These are phyloP conservation scores for Monomorium pharaonis DNA, from an alignment of 1,140 invertebrate species.

Conservation along the genomic window DNA sequence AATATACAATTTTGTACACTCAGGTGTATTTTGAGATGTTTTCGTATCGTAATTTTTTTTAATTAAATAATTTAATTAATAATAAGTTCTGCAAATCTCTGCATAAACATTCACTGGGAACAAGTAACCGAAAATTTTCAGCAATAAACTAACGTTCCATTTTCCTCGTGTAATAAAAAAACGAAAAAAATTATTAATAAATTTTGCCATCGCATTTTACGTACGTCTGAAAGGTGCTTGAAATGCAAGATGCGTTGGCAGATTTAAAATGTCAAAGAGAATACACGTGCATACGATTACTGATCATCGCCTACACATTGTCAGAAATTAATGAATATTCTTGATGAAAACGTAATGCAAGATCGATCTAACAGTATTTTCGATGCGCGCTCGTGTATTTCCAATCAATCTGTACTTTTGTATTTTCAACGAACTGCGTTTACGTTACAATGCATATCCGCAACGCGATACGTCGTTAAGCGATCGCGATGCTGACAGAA, in stretches of 20 bases:
- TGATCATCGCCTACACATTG: slow-evolving; percentile 31
- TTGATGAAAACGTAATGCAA: slow-evolving; percentile 28
- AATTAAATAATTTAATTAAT: not conserved
- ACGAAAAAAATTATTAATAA: not conserved
- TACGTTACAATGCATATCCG: not conserved
- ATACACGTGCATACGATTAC: slow-evolving; percentile 32
- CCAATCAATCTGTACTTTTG: slow-evolving; percentile 6
- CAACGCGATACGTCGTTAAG: slow-evolving; percentile 13
- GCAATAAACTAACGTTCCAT: not conserved
- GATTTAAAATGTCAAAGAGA: slow-evolving; percentile 14
- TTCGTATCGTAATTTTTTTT: not conserved
- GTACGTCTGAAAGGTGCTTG: not conserved
- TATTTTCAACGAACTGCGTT: slow-evolving; percentile 8
- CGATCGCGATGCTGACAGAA: slow-evolving; percentile 7
- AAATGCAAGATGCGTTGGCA: not conserved
- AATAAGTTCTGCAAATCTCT: not conserved
- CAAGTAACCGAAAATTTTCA: not conserved
- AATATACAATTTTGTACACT: not conserved
- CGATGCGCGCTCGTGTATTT: not conserved
- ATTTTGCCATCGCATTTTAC: not conserved
- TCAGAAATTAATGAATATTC: slow-evolving; percentile 47
- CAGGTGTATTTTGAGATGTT: not conserved
- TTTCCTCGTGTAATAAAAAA: not conserved
- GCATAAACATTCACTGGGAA: not conserved
- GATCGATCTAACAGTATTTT: not conserved